A percentile compares a stretch with the other conserved stretches of the same genome.
Conservation (phyloP, 2,888 invertebrate genomes). For the Copidosoma aretas region DNA sequence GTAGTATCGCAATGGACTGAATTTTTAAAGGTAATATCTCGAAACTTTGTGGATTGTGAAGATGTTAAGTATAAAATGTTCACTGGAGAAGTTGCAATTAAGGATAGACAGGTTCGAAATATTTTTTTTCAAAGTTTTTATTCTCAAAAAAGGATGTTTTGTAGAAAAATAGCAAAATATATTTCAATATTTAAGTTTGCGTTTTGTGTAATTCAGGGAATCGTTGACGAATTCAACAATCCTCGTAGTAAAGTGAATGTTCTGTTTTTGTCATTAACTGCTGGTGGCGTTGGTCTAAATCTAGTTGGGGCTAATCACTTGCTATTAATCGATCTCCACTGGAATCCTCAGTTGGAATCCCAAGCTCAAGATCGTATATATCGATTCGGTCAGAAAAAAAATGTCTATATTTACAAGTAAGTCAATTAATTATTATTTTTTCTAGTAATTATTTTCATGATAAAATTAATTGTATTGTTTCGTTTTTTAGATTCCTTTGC, state of each 20-base stretch:
- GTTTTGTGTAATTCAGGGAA: slow-evolving; percentile 42
- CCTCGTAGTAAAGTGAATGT: slow-evolving; percentile 62
- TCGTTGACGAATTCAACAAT: slow-evolving; percentile 54
- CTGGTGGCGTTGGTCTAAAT: slow-evolving; percentile 95
- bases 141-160: neutral
- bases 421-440: slow-evolving; percentile 41
- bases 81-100: slow-evolving; percentile 77
- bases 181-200: slow-evolving; percentile 9
- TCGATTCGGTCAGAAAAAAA: slow-evolving; percentile 84
- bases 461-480: neutral
- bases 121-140: neutral
- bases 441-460: neutral
- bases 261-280: slow-evolving; percentile 85
- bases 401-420: slow-evolving; percentile 84
- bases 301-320: slow-evolving; percentile 91
- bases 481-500: slow-evolving; percentile 72
- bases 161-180: neutral
- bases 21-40: slow-evolving; percentile 76
- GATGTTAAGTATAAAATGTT: slow-evolving; percentile 68
- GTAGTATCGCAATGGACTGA: slow-evolving; percentile 95
- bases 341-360: slow-evolving; percentile 10
- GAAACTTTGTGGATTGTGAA: slow-evolving; percentile 69
- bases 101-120: slow-evolving; percentile 69
- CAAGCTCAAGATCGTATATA: slow-evolving; percentile 90
- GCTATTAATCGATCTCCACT: slow-evolving; percentile 85